Base-by-base conservation (phyloP, 2,797 vertebrate species). In the Catostomus latipinnis region DNA sequence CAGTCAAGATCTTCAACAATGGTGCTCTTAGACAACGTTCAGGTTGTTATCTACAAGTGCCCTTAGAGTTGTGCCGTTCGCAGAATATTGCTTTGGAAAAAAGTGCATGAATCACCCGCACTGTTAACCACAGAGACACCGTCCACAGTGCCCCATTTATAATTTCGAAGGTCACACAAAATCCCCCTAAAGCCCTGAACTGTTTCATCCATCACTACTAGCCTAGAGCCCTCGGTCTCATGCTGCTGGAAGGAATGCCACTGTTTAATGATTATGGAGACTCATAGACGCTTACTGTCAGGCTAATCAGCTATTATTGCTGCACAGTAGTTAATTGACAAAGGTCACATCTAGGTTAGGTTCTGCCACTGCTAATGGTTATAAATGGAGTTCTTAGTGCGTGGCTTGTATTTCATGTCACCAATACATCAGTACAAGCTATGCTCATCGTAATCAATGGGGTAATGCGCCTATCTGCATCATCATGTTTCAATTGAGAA, bases 11-110 rank as follows among this genome's bases (percentile, higher is more conserved):
- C 45, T 56, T 52, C 74, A 76, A 86, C 85, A 83, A 86, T 70
- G 78, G 74, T 13, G 45, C 62, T 71, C 79, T 82, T 78, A 81
- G 78, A 84, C 67, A 56, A 69, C 49, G n/a, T 34, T 86, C 85
- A 82, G 85, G 85, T 86, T 84, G 85, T 86, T 86, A 86, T 86
- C 82, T 74, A 79, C 63, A 80, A 86, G 79, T 82, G 84, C 84
- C 80, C 75, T 82, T 84, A 72, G 76, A 82, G 62, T 86, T 74
- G 79, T 83, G 78, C 75, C 8, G 7, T 48, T 76, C 67, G 43
- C 49, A 83, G 81, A 86, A 86, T 78, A 70, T 63, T 16, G 66
- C 75, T 78, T 79, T 75, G 83, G 75, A 82, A 70, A 34, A 81
- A 76, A 48, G 16, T 57, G 18, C 14, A 83, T 86, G 85, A 86